These are phyloP conservation scores for Protodeltote pygarga DNA, from an alignment of 2,888 invertebrate species.

Conservation along the genomic window DNA sequence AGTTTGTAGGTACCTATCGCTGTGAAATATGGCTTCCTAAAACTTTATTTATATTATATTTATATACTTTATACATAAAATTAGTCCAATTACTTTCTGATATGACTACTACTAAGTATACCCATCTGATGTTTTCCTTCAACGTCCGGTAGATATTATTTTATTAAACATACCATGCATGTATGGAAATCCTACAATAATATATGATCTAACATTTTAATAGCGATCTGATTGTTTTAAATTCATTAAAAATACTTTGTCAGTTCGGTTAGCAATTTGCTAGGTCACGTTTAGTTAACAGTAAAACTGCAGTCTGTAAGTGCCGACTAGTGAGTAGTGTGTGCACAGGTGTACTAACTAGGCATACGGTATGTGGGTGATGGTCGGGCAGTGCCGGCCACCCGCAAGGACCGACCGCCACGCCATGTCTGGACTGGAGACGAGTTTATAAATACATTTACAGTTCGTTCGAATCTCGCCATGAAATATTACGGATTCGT, in stretches of 20 bases:
- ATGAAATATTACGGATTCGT: conserved; percentile 27
- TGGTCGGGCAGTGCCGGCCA: conserved; percentile 48
- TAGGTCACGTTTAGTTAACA: conserved; percentile 9
- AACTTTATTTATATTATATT: too few relatives aligned
- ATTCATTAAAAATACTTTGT: not conserved
- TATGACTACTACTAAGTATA: too few relatives aligned
- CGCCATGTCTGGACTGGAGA: conserved; percentile 36
- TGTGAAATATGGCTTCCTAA: too few relatives aligned
- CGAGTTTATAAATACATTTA: conserved; percentile 48
- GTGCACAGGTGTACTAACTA: conserved; percentile 61
- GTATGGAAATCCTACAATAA: too few relatives aligned
- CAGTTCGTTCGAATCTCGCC: conserved; percentile 22
- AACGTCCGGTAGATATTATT: too few relatives aligned
- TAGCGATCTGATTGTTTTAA: too few relatives aligned
- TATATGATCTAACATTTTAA: too few relatives aligned
- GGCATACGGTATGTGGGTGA: conserved; percentile 66
- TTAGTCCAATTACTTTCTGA: too few relatives aligned
- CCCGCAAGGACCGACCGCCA: conserved; percentile 38
- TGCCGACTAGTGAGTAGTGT: conserved; percentile 44
- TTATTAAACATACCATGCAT: too few relatives aligned
- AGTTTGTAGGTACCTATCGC: too few relatives aligned
- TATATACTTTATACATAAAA: too few relatives aligned
- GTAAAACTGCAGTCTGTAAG: conserved; percentile 41
- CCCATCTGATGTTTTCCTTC: too few relatives aligned
- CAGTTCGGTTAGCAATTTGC: not conserved